Conservation (phyloP, 1,140 invertebrate species). For the Teleopsis dalmanni region DNA sequence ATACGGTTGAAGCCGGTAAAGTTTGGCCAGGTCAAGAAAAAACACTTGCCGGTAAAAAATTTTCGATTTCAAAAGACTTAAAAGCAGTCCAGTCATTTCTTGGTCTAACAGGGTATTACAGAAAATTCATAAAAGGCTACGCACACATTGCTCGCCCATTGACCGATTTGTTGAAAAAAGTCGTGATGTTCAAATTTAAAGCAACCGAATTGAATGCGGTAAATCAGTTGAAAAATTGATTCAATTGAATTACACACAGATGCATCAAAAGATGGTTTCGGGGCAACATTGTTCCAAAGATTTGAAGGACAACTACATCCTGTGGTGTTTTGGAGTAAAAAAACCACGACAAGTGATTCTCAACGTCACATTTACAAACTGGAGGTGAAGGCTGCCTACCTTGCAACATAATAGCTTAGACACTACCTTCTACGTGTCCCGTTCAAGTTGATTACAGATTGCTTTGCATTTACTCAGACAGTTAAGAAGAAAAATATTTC, state of each 20-base stretch:
- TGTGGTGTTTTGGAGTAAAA: background rate
- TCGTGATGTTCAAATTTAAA: background rate
- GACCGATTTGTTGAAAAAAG: background rate
- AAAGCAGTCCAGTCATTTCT: background rate
- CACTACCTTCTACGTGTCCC: conserved; percentile 29
- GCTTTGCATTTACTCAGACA: conserved; percentile 35
- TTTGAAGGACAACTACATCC: conserved; percentile 17
- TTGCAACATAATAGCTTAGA: conserved; percentile 30
- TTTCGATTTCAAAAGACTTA: conserved; percentile 20
- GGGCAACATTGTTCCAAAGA: conserved; percentile 16
- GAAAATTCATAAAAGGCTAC: background rate
- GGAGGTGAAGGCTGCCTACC: conserved; percentile 25
- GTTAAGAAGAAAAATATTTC: conserved; percentile 37
- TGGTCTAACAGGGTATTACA: background rate
- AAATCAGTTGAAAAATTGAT: background rate
- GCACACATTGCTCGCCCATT: background rate
- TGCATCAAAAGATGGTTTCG: conserved; percentile 26
- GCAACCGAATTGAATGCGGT: background rate
- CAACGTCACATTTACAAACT: conserved; percentile 3
- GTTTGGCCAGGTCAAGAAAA: conserved; percentile 22
- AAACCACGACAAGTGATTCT: background rate
- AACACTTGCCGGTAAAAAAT: conserved; percentile 26
- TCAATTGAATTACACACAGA: conserved; percentile 31
- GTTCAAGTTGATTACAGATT: conserved; percentile 39
- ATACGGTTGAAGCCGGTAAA: conserved; percentile 12